Evolutionary conservation across 2,888 invertebrate species (phyloP).

Genomic region (Adelphocoris suturalis): DNA sequence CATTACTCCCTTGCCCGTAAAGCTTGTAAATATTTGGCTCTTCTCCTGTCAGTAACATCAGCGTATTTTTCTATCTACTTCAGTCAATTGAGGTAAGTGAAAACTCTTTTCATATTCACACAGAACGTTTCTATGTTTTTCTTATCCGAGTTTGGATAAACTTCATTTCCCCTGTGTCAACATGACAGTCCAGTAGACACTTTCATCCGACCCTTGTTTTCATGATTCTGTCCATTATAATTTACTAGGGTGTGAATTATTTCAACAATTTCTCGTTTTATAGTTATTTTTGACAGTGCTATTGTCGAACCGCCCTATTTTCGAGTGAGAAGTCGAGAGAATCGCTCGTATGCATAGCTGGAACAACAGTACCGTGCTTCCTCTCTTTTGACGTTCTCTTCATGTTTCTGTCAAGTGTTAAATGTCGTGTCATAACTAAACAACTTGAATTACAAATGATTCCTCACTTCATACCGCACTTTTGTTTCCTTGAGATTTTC

Average conservation of each 20-base stretch:
- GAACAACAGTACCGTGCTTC: not conserved
- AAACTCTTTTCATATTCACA: not conserved
- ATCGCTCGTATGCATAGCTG: not conserved
- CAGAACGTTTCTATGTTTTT: slow-evolving; percentile 18
- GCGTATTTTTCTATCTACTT: slow-evolving; percentile 28
- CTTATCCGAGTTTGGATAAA: not conserved
- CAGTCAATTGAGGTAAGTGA: not conserved
- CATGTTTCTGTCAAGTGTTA: not conserved
- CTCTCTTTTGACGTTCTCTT: not conserved
- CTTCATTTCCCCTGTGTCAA: not conserved
- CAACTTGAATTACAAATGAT: too few species aligned
- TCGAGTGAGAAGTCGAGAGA: not conserved
- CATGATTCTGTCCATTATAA: not conserved
- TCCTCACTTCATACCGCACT: too few species aligned
- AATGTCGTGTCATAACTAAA: not conserved
- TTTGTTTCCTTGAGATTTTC: too few species aligned
- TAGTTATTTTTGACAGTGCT: not conserved
- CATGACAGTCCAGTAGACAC: slow-evolving; percentile 3
- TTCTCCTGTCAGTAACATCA: slow-evolving; percentile 50
- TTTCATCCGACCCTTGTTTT: not conserved
- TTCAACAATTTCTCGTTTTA: not conserved
- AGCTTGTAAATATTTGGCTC: slow-evolving; percentile 70
- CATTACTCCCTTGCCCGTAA: slow-evolving; percentile 58
- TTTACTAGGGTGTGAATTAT: not conserved
- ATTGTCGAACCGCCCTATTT: too few species aligned